Percentiles rank a stretch among this genome's conserved stretches.
Evolutionary conservation across 2,113 vertebrate genomes (phyloP).

Genomic region (Suricata suricatta): DNA sequence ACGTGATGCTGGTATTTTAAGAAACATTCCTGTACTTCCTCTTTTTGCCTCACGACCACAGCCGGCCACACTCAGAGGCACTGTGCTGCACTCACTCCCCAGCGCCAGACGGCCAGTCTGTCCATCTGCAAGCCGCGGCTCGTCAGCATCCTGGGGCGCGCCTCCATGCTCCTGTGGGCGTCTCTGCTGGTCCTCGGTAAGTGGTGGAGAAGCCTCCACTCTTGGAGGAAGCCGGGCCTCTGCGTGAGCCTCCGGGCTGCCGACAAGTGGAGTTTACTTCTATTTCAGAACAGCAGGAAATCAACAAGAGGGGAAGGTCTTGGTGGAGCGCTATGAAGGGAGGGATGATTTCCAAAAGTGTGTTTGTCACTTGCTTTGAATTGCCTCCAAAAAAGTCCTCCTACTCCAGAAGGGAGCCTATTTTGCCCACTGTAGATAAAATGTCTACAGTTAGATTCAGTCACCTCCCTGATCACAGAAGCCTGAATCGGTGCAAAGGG

Average conservation of each 20-base stretch:
- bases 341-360: background rate
- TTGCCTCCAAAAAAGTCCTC: background rate
- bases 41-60: background rate
- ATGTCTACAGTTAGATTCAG: background rate
- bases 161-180: background rate
- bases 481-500: background rate
- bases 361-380: background rate
- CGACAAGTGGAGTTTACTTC: background rate
- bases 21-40: conserved; percentile 1
- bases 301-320: background rate
- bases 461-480: background rate
- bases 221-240: background rate
- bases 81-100: background rate
- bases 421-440: background rate
- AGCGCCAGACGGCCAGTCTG: no score
- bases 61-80: background rate
- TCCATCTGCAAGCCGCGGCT: background rate
- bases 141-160: background rate
- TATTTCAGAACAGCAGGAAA: background rate
- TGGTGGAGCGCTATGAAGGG: background rate
- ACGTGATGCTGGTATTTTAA: background rate
- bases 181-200: background rate
- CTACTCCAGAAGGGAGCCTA: background rate
- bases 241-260: background rate
- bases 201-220: background rate